A percentile compares a stretch with the other conserved stretches of the same genome.
Conservation (phyloP, 2,797 vertebrate genomes). For the Pelochelys cantorii region DNA sequence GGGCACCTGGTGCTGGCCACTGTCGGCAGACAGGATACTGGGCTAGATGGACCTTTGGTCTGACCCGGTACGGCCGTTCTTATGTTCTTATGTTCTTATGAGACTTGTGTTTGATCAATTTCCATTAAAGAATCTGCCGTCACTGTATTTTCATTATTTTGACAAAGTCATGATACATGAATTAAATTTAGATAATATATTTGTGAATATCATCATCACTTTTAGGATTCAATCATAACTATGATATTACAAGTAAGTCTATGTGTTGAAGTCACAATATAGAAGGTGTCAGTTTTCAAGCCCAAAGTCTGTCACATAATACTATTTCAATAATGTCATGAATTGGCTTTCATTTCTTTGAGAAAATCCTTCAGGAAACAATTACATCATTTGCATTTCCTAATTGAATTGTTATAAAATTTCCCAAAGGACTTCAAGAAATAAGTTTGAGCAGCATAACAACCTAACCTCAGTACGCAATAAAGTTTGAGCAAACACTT, state of each 20-base stretch:
- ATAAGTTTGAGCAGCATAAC: not conserved
- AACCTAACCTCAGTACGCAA: not conserved
- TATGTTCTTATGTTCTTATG: not conserved
- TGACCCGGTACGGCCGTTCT: no score
- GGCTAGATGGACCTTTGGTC: no score
- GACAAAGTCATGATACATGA: not conserved
- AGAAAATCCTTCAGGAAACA: not conserved
- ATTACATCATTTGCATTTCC: constrained; percentile 1
- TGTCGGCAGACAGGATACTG: no score
- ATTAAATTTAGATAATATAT: not conserved
- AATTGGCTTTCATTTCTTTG: not conserved
- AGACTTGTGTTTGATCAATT: not conserved
- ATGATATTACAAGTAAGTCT: not conserved
- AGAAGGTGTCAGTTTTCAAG: not conserved
- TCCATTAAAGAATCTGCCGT: not conserved
- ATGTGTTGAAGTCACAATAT: not conserved
- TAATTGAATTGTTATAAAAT: not conserved
- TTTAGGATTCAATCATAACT: not conserved
- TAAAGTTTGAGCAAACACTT: not conserved
- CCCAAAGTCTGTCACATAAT: not conserved
- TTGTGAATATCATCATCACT: not conserved
- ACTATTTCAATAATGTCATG: not conserved
- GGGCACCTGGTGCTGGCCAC: no score
- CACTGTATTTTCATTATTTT: not conserved
- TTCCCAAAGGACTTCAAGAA: not conserved